Evolutionary conservation across 1,140 invertebrate genomes (phyloP), one percentile per base, ranked within the genome.

Genomic region (Polypedilum pembai): DNA sequence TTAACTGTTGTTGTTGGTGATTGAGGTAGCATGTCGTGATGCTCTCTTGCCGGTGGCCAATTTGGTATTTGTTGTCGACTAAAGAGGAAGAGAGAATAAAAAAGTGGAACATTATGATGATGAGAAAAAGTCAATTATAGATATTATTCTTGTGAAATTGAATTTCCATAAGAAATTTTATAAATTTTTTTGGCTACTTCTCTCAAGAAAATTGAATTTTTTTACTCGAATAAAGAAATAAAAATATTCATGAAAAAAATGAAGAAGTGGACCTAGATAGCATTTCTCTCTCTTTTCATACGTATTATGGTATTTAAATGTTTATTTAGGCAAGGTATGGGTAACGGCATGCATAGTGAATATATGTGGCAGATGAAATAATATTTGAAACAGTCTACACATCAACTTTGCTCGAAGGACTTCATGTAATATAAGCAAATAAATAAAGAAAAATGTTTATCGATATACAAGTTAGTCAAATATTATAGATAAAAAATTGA

Each of bases 11-110:
- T 69, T 1, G 65, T 10, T 4, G 17, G 18, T 18, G 17, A 18
- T 69, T 18, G 8, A 18, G 65, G 20, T 20, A 69, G 8, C 17
- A 18, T 10, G 10, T 69, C 65, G 65, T 69, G 65, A 69, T 18
- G 17, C 17, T 69, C 65, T 69, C 18, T n/a, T 69, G 15, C 65
- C 65, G 20, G 3, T 18, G 15, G 20, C 65, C 65, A 69, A 18
- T 69, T n/a, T 69, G 65, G 20, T 10, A 69, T 69, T 69, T 69
- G 65, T 69, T 69, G 65, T 18, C 65, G 65, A 69, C 65, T 69
- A 21, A 18, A 20, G 8, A n/a, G 45, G 10, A 69, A 69, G 20
- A 69, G 20, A 69, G 17, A 21, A 21, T 21, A 20, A 66, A 4
- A 21, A 69, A 69, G 18, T 69, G 12, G 17, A 66, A 18, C 15